Conservation (phyloP, 2,888 invertebrate genomes). For the Melangyna quadrimaculata region DNA sequence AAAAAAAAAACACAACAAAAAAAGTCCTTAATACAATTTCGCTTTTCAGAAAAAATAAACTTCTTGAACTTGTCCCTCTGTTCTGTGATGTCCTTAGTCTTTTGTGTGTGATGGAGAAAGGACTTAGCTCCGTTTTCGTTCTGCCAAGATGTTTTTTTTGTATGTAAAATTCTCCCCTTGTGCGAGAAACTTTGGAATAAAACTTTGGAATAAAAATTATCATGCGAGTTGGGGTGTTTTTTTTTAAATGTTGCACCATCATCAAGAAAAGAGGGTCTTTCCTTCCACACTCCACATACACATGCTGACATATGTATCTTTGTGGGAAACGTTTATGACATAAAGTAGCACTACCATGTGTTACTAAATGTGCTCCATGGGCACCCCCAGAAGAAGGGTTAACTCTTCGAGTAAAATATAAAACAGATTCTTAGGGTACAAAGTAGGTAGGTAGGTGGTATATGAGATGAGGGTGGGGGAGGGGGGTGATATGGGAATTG, state of each 20-base stretch:
- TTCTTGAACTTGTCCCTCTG: conserved; percentile 56
- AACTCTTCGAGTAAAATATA: neutral
- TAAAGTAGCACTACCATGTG: conserved; percentile 57
- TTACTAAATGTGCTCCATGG: conserved; percentile 13
- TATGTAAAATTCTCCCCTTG: neutral
- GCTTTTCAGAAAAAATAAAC: neutral
- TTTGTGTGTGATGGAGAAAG: neutral
- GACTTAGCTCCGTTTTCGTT: neutral
- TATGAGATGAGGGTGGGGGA: neutral
- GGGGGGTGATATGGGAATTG: neutral
- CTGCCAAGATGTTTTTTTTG: neutral
- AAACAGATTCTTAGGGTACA: neutral
- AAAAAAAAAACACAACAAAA: too few relatives aligned
- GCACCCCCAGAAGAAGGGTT: conserved; percentile 10
- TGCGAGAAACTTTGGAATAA: neutral
- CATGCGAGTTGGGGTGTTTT: conserved; percentile 11
- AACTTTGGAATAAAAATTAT: conserved; percentile 34
- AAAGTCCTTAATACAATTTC: neutral
- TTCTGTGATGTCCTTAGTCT: neutral
- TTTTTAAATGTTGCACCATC: conserved; percentile 3
- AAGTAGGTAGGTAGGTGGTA: neutral
- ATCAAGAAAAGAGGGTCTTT: neutral
- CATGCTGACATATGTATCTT: conserved; percentile 43
- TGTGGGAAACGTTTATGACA: conserved; percentile 59
- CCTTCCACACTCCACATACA: too few relatives aligned